phyloP scores from a whole-genome alignment of 2,888 invertebrate species.

The Rhingia campestris region DNA sequence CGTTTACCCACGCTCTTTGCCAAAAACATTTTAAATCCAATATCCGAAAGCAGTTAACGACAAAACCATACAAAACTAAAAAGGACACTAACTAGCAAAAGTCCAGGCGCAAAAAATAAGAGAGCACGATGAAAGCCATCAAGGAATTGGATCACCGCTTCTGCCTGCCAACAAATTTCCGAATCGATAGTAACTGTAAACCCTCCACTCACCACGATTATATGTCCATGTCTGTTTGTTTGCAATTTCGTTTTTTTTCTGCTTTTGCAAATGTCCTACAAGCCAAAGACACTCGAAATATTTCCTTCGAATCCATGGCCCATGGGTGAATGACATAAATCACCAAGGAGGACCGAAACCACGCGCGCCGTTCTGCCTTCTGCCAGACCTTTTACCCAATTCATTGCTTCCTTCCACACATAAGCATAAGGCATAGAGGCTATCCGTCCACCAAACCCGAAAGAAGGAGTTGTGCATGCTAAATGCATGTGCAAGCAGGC shows the following conservation, averaged over 20 bases:
- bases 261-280: constrained; percentile 33
- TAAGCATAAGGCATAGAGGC: constrained; percentile 33
- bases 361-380: constrained; percentile 6
- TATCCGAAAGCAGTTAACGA: constrained; percentile 54
- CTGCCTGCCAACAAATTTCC: constrained; percentile 64
- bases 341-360: constrained; percentile 29
- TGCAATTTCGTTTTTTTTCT: neutral
- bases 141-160: constrained; percentile 66
- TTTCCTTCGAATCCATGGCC: constrained; percentile 66
- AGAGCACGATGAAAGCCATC: constrained; percentile 55
- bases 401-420: constrained; percentile 67
- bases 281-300: constrained; percentile 65
- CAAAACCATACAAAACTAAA: constrained; percentile 41
- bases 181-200: constrained; percentile 61
- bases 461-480: constrained; percentile 41
- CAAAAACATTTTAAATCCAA: constrained; percentile 51
- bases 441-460: constrained; percentile 1
- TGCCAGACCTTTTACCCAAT: constrained; percentile 60
- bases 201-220: neutral
- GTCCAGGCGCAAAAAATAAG: neutral
- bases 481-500: constrained; percentile 70
- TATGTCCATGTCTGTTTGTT: constrained; percentile 4
- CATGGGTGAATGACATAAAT: constrained; percentile 69
- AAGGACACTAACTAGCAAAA: constrained; percentile 2
- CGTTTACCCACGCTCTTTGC: constrained; percentile 15